phyloP scores from a whole-genome alignment of 2,113 vertebrate species.

The Platysteira castanea region DNA sequence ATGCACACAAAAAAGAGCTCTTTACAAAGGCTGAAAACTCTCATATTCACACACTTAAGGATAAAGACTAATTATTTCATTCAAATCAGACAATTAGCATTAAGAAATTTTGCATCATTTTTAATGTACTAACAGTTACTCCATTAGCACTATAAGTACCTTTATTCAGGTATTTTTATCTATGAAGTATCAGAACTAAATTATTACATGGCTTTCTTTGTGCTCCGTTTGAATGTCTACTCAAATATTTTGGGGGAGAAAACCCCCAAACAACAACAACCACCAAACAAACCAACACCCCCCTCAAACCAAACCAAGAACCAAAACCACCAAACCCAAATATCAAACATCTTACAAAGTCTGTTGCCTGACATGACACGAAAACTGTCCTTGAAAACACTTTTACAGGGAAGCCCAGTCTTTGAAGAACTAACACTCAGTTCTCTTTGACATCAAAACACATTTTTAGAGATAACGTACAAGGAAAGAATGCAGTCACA shows the following conservation, averaged over 20 bases:
- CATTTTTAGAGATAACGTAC: not conserved
- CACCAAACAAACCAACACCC: not conserved
- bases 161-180: not conserved
- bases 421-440: not conserved
- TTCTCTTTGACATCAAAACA: not conserved
- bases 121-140: not conserved
- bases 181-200: not conserved
- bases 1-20: accelerated
- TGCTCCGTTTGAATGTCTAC: not conserved
- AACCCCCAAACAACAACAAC: not conserved
- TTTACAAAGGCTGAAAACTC: not conserved
- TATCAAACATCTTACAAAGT: not conserved
- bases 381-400: not conserved
- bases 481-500: not conserved
- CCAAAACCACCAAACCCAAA: not conserved
- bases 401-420: not conserved
- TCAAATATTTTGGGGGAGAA: not conserved
- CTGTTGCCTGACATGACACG: not conserved
- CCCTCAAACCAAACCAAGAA: not conserved
- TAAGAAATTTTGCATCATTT: not conserved
- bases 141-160: not conserved
- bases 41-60: not conserved
- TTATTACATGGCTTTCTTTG: not conserved
- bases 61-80: not conserved
- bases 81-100: not conserved